Base-by-base conservation (phyloP, 2,797 vertebrate genomes). In the Sebastes kiyomatsui region DNA sequence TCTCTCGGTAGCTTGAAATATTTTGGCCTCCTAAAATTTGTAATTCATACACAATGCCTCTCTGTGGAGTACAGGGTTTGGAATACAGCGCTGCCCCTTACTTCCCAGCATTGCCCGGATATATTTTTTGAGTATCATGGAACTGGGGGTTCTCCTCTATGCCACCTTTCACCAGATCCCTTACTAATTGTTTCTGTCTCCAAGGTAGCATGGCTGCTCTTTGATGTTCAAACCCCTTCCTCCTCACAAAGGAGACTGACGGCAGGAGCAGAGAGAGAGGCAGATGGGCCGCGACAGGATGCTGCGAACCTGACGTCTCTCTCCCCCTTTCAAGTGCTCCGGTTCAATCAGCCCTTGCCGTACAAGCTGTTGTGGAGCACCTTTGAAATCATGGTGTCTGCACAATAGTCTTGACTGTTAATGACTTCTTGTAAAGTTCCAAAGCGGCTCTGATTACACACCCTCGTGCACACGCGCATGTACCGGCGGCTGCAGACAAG, bases 321-420 rank as follows among this genome's bases (percentile, higher is more conserved):
- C 95, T 96, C 91, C 94, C 93, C 90, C 95, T 96, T 95, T 96
- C 96, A 96, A 96, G 95, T 96, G 93, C 93, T 95, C 93, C 81
- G 93, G 96, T 96, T 96, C 96, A 96, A 96, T 96, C 95, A 96
- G 94, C 93, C 94, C 91, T 94, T 75, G 85, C 94, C 92, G 91
- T 93, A 96, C 95, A 96, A 96, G 96, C 96, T 96, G 96, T 95
- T 96, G 95, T 93, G 93, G 94, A 96, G 94, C 96, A 95, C 95
- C 95, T 96, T 96, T 96, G 95, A 96, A 96, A 96, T 96, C 93
- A 93, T 81, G 92, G 90, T 87, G 92, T 93, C 94, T 94, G 93
- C 95, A 96, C 95, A 96, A 96, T 95, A 96, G 95, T 95, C 95
- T 93, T 95, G 94, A 96, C 95, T 96, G 94, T 95, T 96, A 96